Percentiles rank a stretch among this genome's conserved stretches.
These are phyloP conservation scores for Cotesia typhae DNA, from an alignment of 1,140 invertebrate species.

Conservation along the genomic window DNA sequence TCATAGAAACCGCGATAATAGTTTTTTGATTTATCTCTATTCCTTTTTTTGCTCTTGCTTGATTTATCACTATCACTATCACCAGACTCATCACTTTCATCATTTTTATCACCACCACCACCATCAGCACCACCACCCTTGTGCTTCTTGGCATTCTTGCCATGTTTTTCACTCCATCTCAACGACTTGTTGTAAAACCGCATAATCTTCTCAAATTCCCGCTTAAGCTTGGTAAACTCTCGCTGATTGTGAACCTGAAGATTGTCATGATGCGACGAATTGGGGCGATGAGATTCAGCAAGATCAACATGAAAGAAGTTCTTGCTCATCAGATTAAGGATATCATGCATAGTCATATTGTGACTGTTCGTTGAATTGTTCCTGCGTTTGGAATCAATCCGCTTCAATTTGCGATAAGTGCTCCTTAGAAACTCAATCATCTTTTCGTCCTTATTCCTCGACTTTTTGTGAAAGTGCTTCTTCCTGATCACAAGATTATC, in stretches of 20 bases:
- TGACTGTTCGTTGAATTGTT: conserved; percentile 50
- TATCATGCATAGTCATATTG: conserved; percentile 61
- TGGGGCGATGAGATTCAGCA: conserved; percentile 51
- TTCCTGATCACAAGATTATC: conserved; percentile 41
- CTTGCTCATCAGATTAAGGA: conserved; percentile 61
- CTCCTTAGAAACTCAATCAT: conserved; percentile 62
- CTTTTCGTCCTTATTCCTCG: conserved; percentile 57
- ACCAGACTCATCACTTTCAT: conserved; percentile 33
- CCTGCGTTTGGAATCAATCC: conserved; percentile 57
- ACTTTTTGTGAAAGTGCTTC: conserved; percentile 51
- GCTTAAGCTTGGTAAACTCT: conserved; percentile 60
- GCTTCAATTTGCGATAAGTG: conserved; percentile 58
- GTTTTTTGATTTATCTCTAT: conserved; percentile 50
- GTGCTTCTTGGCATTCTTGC: conserved; percentile 43
- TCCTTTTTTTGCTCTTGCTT: conserved; percentile 47
- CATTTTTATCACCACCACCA: conserved; percentile 45
- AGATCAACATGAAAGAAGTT: conserved; percentile 64
- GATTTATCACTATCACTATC: conserved; percentile 42
- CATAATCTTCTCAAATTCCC: conserved; percentile 62
- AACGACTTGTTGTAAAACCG: conserved; percentile 63
- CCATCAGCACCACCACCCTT: conserved; percentile 34
- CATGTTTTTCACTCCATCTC: conserved; percentile 62
- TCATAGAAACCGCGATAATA: conserved; percentile 63
- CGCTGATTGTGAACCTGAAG: conserved; percentile 57
- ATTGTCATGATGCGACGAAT: conserved; percentile 46